phyloP scores from a whole-genome alignment of 53 echinoderm and acorn worm genomes.

The Holothuria leucospilota region DNA sequence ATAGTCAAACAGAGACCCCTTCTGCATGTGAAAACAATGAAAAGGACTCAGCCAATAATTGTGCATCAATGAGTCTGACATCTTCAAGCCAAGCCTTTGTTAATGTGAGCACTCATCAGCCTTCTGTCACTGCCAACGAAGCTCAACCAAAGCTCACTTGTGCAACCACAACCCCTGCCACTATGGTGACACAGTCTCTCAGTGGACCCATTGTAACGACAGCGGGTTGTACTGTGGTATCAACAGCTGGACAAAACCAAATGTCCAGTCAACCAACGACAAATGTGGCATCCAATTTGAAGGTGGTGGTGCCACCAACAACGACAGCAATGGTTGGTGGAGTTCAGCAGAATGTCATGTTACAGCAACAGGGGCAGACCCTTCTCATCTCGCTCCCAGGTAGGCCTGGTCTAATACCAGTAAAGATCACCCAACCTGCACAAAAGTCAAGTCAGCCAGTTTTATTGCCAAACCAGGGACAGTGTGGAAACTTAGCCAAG shows the following conservation, averaged over 20 bases:
- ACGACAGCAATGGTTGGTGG: background rate
- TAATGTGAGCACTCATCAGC: slow-evolving; percentile 63
- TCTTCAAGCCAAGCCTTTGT: slow-evolving; percentile 41
- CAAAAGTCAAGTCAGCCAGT: slow-evolving; percentile 73
- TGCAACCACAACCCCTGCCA: slow-evolving; percentile 68
- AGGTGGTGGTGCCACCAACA: background rate
- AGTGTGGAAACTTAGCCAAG: slow-evolving; percentile 53
- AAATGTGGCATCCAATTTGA: slow-evolving; percentile 15
- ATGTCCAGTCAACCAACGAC: slow-evolving; percentile 1
- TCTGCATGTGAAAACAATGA: background rate
- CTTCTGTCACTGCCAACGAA: slow-evolving; percentile 51
- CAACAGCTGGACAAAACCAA: slow-evolving; percentile 12
- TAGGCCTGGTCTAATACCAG: slow-evolving; percentile 69
- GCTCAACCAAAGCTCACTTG: slow-evolving; percentile 65
- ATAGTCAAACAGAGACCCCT: background rate
- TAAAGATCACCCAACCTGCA: slow-evolving; percentile 72
- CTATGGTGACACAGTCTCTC: slow-evolving; percentile 79
- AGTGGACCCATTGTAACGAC: slow-evolving; percentile 84
- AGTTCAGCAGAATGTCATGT: slow-evolving; percentile 25
- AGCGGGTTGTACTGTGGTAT: slow-evolving; percentile 20
- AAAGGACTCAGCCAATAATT: background rate
- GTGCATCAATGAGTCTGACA: slow-evolving; percentile 1
- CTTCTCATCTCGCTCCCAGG: slow-evolving; percentile 79
- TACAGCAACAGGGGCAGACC: slow-evolving; percentile 70
- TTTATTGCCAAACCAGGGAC: slow-evolving; percentile 74